Base-by-base conservation (phyloP, 2,113 vertebrate genomes). In the Clupea harengus region DNA sequence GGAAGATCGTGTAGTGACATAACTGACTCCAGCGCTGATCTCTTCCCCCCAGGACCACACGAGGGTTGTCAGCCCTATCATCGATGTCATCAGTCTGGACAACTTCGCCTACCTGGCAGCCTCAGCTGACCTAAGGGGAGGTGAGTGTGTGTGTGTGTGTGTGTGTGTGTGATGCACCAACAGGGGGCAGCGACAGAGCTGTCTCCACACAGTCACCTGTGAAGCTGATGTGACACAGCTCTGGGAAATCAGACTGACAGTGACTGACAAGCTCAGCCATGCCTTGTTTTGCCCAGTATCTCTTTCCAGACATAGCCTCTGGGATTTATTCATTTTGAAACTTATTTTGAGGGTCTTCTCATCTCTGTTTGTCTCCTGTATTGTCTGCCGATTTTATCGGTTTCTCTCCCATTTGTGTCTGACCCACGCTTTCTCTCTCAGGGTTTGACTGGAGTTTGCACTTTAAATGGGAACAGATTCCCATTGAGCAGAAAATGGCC, bases 401-500 rank as follows among this genome's bases (percentile, higher is more conserved):
- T 39, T 8, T 60, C 15, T 11, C 6, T 22, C 20, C 9, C 83
- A 18, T 81, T 72, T 72, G 7, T 32, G n/a, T 64, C 3, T 64
- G 2, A 22, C 22, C 20, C 15, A 13, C 4, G 32, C 28, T 32
- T 0, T 72, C 8, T 72, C 54, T 50, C 81, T 25, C 93, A 99
- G 98, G 98, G 0, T 99, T 99, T 85, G 98, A 99, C 94, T 99
- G 98, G 98, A 99, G 98, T 90, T 96, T 99, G 86, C 98, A 99
- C 90, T 99, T 99, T 89, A 99, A 99, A 89, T 99, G 98, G 98
- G 98, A 99, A 84, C 98, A 99, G 94, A 99, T 99, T 93, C 97
- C 98, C 22, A 96, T 99, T 88, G 98, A 99, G 89, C 98, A 99
- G 95, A 99, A 99, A 92, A 97, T 99, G 96, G 96, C 97, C 45